phyloP scores from a whole-genome alignment of 2,113 vertebrate genomes.

The Alexandromys fortis region DNA sequence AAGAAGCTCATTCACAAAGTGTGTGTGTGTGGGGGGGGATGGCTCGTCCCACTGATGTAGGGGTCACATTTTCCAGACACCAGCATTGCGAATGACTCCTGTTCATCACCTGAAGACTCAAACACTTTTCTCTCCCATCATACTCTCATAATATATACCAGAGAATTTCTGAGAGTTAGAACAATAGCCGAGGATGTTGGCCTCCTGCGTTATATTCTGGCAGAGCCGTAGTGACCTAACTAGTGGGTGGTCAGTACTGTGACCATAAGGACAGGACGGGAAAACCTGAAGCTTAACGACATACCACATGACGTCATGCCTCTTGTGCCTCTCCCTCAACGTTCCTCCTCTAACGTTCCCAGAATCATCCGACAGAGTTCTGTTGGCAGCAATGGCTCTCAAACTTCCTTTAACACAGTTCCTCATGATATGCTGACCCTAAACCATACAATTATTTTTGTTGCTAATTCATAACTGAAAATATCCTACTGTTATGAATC shows the following conservation, averaged over 20 bases:
- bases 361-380: neutral
- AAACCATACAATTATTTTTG: neutral
- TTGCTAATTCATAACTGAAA: neutral
- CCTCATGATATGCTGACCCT: neutral
- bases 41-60: fast-evolving
- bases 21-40: no score
- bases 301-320: neutral
- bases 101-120: fast-evolving
- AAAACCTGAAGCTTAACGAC: neutral
- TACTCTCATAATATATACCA: neutral
- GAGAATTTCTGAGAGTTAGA: neutral
- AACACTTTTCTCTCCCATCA: neutral
- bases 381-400: neutral
- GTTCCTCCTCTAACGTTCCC: neutral
- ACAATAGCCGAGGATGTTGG: neutral
- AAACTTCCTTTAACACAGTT: neutral
- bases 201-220: neutral
- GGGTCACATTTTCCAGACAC: neutral
- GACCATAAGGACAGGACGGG: neutral
- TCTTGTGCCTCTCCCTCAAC: neutral
- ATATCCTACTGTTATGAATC: neutral
- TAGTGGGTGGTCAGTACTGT: fast-evolving
- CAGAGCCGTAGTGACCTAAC: no score
- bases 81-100: fast-evolving
- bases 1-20: neutral